Percentiles rank a stretch among this genome's conserved stretches.
These are phyloP conservation scores for Aphelocoma californica DNA, from an alignment of 2,797 vertebrate genomes.

Conservation along the genomic window DNA sequence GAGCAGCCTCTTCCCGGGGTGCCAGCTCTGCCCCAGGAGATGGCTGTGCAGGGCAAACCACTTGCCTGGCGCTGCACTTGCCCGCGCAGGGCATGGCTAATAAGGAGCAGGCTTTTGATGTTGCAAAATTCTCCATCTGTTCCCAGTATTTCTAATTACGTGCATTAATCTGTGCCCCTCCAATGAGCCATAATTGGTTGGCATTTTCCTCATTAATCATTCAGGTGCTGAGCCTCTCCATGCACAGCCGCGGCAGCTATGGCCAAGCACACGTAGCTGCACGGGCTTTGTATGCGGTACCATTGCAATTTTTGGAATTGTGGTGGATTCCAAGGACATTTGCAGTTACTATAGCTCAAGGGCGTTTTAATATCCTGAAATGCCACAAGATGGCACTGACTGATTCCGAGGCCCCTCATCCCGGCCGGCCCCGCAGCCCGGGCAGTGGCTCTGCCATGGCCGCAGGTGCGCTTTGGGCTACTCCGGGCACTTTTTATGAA, in stretches of 20 bases:
- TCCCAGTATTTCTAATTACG: constrained; percentile 20
- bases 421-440: background rate
- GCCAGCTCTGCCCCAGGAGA: background rate
- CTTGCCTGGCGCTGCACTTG: accelerated
- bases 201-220: constrained; percentile 38
- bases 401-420: background rate
- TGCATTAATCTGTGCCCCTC: constrained; percentile 31
- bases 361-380: background rate
- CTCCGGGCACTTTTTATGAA: background rate
- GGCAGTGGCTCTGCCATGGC: background rate
- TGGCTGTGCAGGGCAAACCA: background rate
- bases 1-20: background rate
- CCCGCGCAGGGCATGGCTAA: background rate
- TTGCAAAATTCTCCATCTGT: constrained; percentile 57
- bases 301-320: background rate
- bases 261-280: background rate
- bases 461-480: background rate
- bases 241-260: background rate
- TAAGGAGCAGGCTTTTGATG: background rate
- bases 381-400: constrained; percentile 52
- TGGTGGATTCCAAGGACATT: background rate
- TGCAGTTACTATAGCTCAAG: background rate
- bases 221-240: background rate
- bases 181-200: constrained; percentile 29
- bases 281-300: background rate